phyloP scores from a whole-genome alignment of 1,140 invertebrate species.

The Melitaea cinxia region DNA sequence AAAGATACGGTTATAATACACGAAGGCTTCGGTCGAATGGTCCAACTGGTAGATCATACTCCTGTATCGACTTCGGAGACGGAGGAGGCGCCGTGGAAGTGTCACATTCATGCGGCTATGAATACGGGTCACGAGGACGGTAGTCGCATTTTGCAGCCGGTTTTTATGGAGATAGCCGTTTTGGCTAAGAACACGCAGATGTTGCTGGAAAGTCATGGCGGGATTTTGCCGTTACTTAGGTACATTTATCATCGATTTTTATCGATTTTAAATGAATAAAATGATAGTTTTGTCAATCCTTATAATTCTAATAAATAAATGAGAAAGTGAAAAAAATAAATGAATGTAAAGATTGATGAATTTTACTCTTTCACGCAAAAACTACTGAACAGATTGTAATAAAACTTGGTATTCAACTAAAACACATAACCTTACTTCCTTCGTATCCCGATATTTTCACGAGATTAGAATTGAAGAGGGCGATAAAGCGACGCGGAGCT shows the following conservation, averaged over 20 bases:
- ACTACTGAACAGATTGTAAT: neutral
- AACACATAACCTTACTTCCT: too few relatives aligned
- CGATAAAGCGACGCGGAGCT: too few relatives aligned
- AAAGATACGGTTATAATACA: conserved; percentile 84
- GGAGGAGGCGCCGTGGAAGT: conserved; percentile 79
- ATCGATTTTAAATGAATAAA: neutral
- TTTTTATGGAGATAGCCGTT: conserved; percentile 85
- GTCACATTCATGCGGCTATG: conserved; percentile 82
- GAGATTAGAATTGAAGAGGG: neutral
- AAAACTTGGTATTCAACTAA: neutral
- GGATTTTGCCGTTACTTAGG: conserved; percentile 70
- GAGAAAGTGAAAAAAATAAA: too few relatives aligned
- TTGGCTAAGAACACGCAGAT: conserved; percentile 85
- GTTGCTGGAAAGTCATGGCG: conserved; percentile 81
- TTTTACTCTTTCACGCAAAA: too few relatives aligned
- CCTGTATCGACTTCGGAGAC: conserved; percentile 60
- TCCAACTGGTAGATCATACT: conserved; percentile 80
- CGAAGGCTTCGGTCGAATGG: conserved; percentile 84
- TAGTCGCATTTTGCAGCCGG: conserved; percentile 87
- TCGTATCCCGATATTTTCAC: too few relatives aligned
- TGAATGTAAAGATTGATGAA: too few relatives aligned
- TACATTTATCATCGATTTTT: conserved; percentile 26
- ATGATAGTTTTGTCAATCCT: too few relatives aligned
- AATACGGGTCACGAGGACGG: conserved; percentile 82
- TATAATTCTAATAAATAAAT: too few relatives aligned